Evolutionary conservation across 1,140 invertebrate genomes (phyloP).

Genomic region (Drosophila sulfurigaster): DNA sequence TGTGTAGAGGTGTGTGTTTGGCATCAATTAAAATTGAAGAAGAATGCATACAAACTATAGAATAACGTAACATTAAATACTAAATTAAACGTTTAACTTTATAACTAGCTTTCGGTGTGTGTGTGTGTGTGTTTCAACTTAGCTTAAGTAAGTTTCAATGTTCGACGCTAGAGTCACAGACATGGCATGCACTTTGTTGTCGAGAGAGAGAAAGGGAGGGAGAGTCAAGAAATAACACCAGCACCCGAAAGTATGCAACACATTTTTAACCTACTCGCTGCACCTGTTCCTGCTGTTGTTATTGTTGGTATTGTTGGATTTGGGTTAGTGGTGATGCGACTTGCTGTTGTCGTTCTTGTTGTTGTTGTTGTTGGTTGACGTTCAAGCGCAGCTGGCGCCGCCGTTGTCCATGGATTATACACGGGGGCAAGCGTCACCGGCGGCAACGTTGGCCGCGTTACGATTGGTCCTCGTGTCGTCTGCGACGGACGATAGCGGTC

Average conservation of each 20-base stretch:
- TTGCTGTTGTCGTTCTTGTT: conserved; percentile 10
- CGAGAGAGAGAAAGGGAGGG: not conserved
- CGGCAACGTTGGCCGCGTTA: not conserved
- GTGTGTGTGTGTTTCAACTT: conserved; percentile 35
- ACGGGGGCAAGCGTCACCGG: conserved; percentile 22
- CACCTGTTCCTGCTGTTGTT: conserved; percentile 30
- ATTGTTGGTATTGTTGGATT: conserved; percentile 32
- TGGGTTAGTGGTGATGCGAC: conserved; percentile 65
- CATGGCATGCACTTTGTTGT: conserved; percentile 69
- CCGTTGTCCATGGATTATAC: conserved; percentile 9
- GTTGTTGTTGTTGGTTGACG: conserved; percentile 15
- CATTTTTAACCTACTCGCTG: conserved; percentile 62
- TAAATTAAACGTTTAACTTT: conserved; percentile 55
- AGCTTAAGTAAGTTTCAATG: conserved; percentile 72
- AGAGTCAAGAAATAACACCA: not conserved
- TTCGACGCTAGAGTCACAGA: conserved; percentile 49
- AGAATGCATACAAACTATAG: conserved; percentile 28
- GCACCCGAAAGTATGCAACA: conserved; percentile 27
- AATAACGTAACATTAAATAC: conserved; percentile 53
- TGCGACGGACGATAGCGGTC: conserved; percentile 59
- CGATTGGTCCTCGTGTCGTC: conserved; percentile 24
- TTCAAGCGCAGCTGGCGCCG: conserved; percentile 19
- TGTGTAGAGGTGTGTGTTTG: conserved; percentile 8
- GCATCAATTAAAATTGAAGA: conserved; percentile 57
- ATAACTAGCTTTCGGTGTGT: conserved; percentile 34